phyloP scores from a whole-genome alignment of 2,113 vertebrate species.

The Heptranchias perlo region DNA sequence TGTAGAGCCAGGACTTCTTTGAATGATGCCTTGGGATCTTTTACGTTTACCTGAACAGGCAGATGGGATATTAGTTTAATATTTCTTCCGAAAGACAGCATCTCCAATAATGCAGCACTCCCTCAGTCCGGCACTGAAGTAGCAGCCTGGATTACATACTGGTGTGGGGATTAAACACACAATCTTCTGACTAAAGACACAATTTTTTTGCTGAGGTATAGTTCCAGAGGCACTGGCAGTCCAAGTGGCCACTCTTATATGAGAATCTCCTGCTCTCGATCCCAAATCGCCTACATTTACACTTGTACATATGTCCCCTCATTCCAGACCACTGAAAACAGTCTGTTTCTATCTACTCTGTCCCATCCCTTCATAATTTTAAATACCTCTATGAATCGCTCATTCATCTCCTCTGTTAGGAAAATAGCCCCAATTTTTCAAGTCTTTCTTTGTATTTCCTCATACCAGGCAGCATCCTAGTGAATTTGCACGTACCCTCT shows the following conservation, averaged over 20 bases:
- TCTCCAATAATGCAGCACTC: background rate
- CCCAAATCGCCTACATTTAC: background rate
- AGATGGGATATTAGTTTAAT: background rate
- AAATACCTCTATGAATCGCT: background rate
- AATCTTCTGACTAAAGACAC: background rate
- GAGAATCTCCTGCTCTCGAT: background rate
- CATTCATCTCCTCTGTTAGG: background rate
- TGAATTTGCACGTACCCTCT: background rate
- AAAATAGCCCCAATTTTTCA: background rate
- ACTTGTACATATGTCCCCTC: background rate
- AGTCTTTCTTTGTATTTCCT: background rate
- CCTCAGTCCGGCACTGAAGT: background rate
- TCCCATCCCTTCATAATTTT: background rate
- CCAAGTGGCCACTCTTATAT: background rate
- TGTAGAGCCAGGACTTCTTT: background rate
- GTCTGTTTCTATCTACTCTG: background rate
- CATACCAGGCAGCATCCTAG: background rate
- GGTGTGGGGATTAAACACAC: background rate
- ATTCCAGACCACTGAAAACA: background rate
- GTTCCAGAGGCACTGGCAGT: background rate
- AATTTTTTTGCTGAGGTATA: background rate
- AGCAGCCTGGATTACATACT: background rate
- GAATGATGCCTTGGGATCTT: background rate
- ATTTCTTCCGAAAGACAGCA: background rate
- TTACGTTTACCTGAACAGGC: background rate